Evolutionary conservation across 2,797 vertebrate genomes (phyloP), one percentile per base, ranked within the genome.

Genomic region (Xyrichtys novacula): DNA sequence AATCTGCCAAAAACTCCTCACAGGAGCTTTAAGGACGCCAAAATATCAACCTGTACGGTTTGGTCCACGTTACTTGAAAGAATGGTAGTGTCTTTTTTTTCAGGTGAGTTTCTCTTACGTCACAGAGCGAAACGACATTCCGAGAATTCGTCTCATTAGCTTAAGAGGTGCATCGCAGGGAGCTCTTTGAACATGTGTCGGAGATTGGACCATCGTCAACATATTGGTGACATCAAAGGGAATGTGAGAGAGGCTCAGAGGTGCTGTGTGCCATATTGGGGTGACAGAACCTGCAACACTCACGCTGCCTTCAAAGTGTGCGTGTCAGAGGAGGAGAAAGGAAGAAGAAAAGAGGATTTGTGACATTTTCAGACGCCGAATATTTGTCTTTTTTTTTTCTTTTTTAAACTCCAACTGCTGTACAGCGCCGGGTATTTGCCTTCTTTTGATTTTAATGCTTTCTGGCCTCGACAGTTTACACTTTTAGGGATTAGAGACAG

Each of bases 141-240:
- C 19, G 17, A 42, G 25, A 28, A 60, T 74, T 63, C 25, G 42
- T 53, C 76, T 90, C 84, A 88, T 91, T 91, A 90, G 65, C 52
- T 15, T 43, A 65, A 4, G 71, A 55, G 76, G 56, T 66, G 68
- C 32, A 11, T 65, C 61, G 19, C 61, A 48, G 55, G 47, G 73
- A 61, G 59, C 58, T 71, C 85, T 89, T 81, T 81, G 82, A 92
- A 88, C 75, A 38, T 14, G 62, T 25, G 47, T 55, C 17, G 19
- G 47, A 36, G 50, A 60, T 73, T 74, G 80, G 78, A 80, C 82
- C n/a, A n/a, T 42, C 66, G 14, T 65, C 55, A 58, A 75, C 81
- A 73, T 56, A 49, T 57, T 52, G 82, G 73, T 71, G 78, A 58
- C 86, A 89, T 91, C 87, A 91, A 91, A 91, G 83, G 31, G 88